Conservation (phyloP, 2,888 invertebrate genomes). For the Sisyra terminalis region DNA sequence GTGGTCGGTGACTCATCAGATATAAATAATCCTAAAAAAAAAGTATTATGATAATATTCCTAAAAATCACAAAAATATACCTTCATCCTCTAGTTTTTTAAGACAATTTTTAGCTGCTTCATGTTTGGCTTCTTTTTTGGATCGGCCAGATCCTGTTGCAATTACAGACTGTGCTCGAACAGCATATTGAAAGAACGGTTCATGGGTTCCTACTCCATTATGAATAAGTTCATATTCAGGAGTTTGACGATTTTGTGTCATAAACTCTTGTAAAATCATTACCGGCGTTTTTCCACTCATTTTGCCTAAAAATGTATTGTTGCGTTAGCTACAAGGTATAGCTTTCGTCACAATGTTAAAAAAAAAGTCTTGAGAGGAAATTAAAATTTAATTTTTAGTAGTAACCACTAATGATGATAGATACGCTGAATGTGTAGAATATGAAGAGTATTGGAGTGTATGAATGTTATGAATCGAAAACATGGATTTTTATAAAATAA, state of each 20-base stretch:
- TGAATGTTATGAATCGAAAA: too few species aligned
- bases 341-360: too few species aligned
- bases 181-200: slow-evolving; percentile 21
- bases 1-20: too few species aligned
- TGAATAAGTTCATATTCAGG: slow-evolving; percentile 26
- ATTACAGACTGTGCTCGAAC: slow-evolving; percentile 20
- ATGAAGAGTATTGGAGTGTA: too few species aligned
- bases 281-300: slow-evolving; percentile 25
- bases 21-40: slow-evolving; percentile 1
- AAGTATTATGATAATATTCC: neutral
- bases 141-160: slow-evolving; percentile 23
- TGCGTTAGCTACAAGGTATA: too few species aligned
- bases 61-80: too few species aligned
- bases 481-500: too few species aligned
- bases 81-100: slow-evolving; percentile 18
- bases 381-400: too few species aligned
- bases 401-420: too few species aligned
- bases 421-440: too few species aligned
- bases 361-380: too few species aligned
- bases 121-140: slow-evolving; percentile 29
- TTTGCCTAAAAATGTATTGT: too few species aligned
- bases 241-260: slow-evolving; percentile 20
- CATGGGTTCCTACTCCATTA: slow-evolving; percentile 20
- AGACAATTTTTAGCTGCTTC: slow-evolving; percentile 25
- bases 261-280: slow-evolving; percentile 30